Conservation (phyloP, 2,797 vertebrate genomes). For the Meda fulgida region DNA sequence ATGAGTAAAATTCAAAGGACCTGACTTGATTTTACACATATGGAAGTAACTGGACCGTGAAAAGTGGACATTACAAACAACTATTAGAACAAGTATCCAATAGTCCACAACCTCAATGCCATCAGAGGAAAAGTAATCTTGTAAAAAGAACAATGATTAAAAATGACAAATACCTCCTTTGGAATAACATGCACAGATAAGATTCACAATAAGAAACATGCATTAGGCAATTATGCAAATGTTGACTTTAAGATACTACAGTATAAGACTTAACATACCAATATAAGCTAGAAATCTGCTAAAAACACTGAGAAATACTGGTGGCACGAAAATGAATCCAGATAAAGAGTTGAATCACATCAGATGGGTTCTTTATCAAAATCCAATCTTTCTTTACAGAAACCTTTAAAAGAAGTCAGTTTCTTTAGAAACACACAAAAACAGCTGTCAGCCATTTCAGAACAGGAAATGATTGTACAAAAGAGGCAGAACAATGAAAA, state of each 20-base stretch:
- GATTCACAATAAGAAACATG: conserved; percentile 4
- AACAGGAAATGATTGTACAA: background rate
- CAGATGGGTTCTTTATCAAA: background rate
- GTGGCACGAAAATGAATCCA: background rate
- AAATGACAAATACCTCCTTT: background rate
- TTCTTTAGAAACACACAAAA: background rate
- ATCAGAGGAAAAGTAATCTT: background rate
- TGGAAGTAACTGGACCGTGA: background rate
- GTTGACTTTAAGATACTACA: background rate
- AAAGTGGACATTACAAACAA: background rate
- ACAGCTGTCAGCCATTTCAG: conserved; percentile 14
- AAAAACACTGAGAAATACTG: background rate
- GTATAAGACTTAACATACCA: background rate
- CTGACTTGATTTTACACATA: background rate
- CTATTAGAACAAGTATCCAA: background rate
- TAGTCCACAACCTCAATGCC: background rate
- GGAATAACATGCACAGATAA: background rate
- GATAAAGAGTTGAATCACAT: background rate
- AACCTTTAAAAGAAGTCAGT: background rate
- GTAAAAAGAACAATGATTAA: background rate
- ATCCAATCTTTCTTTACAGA: conserved; percentile 3
- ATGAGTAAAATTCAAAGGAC: background rate
- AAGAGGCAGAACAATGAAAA: background rate
- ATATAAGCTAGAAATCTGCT: background rate
- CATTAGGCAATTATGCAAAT: background rate